Base-by-base conservation (phyloP, 2,797 vertebrate species). In the Sebastes paucispinis region DNA sequence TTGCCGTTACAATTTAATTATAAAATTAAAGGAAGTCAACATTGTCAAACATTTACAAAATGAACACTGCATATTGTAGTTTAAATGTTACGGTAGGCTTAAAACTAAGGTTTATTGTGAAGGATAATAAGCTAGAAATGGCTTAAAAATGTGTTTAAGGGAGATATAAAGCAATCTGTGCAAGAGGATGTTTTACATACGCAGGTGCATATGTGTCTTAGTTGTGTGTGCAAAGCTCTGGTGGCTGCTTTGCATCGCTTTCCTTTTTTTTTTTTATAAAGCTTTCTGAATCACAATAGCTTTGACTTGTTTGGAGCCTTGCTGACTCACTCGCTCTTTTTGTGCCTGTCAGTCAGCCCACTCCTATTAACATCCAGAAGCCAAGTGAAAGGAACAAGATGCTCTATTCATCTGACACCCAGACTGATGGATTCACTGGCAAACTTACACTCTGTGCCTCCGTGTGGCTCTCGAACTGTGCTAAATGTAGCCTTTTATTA, bases 331-430 rank as follows among this genome's bases (percentile, higher is more conserved):
- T 88, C 78, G 54, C 70, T 76, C 29, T 47, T 77, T 80, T 71
- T 88, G 68, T 64, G 77, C 60, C 73, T 81, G 79, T 91, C 90
- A 85, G 63, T 92, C 86, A 91, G 87, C 88, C 82, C 73, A 54
- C 82, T 91, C 60, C 82, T 69, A 73, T 87, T 91, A 87, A 75
- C 83, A 85, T 80, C 83, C 81, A 78, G 65, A 69, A 75, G 66
- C 80, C 62, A 68, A 88, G 83, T 83, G 75, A 89, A 72, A 82
- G 82, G 80, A 88, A 83, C 86, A 82, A 87, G 79, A 77, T 67
- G 73, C 83, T 88, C 67, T 66, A n/a, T 85, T 81, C 73, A 47
- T 88, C 80, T 83, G 71, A 64, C 71, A 24, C 60, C 50, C 76
- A 71, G 36, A 39, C 75, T 67, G 64, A 63, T 50, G 75, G 73